Base-by-base conservation (phyloP, 2,888 invertebrate genomes). In the Ceriagrion tenellum region DNA sequence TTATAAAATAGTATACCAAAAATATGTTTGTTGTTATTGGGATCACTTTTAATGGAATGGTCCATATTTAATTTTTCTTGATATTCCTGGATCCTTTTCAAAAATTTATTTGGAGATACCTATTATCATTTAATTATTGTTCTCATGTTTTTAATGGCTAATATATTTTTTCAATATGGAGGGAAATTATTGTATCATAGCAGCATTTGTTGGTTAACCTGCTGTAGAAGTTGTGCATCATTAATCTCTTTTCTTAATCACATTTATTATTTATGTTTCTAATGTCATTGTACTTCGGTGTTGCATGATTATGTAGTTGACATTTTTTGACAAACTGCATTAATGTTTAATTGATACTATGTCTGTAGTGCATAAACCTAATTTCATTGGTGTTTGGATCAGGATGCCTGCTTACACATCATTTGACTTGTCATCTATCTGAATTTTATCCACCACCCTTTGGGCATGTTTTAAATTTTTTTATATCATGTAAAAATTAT, bases 271-370 rank as follows among this genome's bases (percentile, higher is more conserved):
- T 81, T 35, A 16, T 69, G 26, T 81, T 81, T n/a, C 69, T 81
- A 35, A 16, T 81, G 81, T 81, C 26, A 81, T 81, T 81, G 35
- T 26, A 13, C n/a, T 35, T 81, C 35, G 16, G 2, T 81, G 35
- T 81, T 81, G 81, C 81, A 81, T 81, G 81, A 16, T 30, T 81
- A 81, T 81, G n/a, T 35, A 81, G 35, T 35, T 81, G 81, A 35
- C 26, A 13, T 81, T 81, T 81, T 35, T 26, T 35, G 18, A 35
- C 26, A 13, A 23, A 30, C n/a, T 10, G 12, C 10, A 6, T 47
- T 8, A 13, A 81, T 81, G 81, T 81, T 23, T 35, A 81, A 81
- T 35, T 81, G 10, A 81, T 35, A 35, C 26, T 16, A 81, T 35
- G 26, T 16, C 6, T 81, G 30, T 35, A 81, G 35, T 16, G 35